Percentiles rank a stretch among this genome's conserved stretches.
These are phyloP conservation scores for Arnoldichthys spilopterus DNA, from an alignment of 2,797 vertebrate genomes.

Conservation along the genomic window DNA sequence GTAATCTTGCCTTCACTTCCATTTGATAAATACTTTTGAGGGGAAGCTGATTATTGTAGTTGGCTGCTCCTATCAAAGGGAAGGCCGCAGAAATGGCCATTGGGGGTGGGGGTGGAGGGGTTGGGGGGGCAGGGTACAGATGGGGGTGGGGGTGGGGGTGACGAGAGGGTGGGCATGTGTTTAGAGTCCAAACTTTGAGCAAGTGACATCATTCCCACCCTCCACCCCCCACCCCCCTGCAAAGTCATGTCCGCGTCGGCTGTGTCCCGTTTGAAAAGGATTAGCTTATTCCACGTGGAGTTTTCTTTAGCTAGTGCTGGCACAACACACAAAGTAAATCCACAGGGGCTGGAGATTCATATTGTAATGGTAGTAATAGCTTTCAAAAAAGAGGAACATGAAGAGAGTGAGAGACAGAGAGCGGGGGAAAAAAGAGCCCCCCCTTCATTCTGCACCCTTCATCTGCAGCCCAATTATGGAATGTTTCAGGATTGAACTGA, in stretches of 20 bases:
- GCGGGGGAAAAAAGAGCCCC: neutral
- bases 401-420: constrained; percentile 7
- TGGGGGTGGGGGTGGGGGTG: neutral
- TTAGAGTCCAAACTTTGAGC: constrained; percentile 75
- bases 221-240: constrained; percentile 59
- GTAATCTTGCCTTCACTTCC: constrained; percentile 73
- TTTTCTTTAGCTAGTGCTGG: constrained; percentile 72
- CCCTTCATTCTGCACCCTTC: constrained; percentile 57
- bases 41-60: constrained; percentile 73
- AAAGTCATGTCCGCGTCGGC: constrained; percentile 75
- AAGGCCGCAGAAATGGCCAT: constrained; percentile 57
- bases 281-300: constrained; percentile 73
- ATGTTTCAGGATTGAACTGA: constrained; percentile 74
- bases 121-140: neutral
- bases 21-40: constrained; percentile 74
- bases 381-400: constrained; percentile 49
- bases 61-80: constrained; percentile 72
- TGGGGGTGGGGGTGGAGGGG: neutral
- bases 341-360: constrained; percentile 71
- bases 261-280: constrained; percentile 71
- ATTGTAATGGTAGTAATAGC: constrained; percentile 76
- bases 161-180: constrained; percentile 50
- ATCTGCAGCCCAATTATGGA: constrained; percentile 68
- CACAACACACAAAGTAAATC: constrained; percentile 70
- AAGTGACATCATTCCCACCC: constrained; percentile 68